These are phyloP conservation scores for Idaea straminata DNA, from an alignment of 2,888 invertebrate genomes.

Conservation along the genomic window DNA sequence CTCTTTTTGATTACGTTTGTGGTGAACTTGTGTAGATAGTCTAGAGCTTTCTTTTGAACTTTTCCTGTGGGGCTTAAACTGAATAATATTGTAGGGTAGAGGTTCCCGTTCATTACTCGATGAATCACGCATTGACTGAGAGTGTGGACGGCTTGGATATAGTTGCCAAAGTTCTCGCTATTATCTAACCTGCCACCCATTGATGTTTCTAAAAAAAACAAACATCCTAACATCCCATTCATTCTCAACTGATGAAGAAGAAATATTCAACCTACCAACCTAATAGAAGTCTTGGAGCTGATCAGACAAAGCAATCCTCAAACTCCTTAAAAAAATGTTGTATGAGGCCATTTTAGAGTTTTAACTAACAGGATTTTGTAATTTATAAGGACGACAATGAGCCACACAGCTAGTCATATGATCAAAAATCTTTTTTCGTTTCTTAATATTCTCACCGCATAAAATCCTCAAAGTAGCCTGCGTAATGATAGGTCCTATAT, in stretches of 20 bases:
- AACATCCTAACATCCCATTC: not conserved
- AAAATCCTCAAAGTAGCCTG: constrained; percentile 32
- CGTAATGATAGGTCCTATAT: constrained; percentile 66
- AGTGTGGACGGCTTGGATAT: constrained; percentile 59
- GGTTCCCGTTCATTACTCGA: constrained; percentile 9
- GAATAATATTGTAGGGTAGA: constrained; percentile 9
- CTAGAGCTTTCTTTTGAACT: constrained; percentile 38
- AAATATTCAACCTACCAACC: not conserved
- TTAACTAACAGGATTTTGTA: not conserved
- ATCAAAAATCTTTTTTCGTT: too few species aligned
- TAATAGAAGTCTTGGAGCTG: too few species aligned
- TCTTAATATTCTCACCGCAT: constrained; percentile 21
- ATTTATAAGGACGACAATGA: not conserved
- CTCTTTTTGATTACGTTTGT: constrained; percentile 62
- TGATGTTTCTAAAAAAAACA: constrained; percentile 48
- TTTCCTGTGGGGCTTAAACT: constrained; percentile 4
- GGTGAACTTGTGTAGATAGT: constrained; percentile 66
- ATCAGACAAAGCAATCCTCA: too few species aligned
- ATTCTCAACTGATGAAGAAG: not conserved
- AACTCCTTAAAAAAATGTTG: too few species aligned
- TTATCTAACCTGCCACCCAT: constrained; percentile 72
- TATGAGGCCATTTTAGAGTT: not conserved
- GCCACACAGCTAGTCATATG: too few species aligned
- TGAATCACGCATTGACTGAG: constrained; percentile 22
- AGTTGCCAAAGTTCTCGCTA: constrained; percentile 41